phyloP scores from a whole-genome alignment of 2,888 invertebrate species.

The Keiferia lycopersicella region DNA sequence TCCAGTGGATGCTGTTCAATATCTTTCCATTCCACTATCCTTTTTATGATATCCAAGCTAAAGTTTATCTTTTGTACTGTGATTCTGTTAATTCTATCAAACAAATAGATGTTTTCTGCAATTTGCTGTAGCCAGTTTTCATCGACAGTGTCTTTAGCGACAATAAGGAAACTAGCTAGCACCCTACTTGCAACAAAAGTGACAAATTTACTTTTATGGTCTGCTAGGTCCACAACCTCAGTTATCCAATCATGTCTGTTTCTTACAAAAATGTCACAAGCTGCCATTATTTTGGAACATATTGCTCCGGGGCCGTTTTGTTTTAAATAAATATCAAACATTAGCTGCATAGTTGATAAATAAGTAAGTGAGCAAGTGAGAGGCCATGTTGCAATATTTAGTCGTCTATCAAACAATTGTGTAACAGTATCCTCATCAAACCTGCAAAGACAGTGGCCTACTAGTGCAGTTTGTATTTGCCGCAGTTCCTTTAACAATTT shows the following conservation, averaged over 20 bases:
- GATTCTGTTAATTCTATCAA: conserved; percentile 84
- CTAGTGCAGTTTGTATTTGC: conserved; percentile 84
- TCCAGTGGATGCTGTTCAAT: conserved; percentile 90
- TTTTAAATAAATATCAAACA: conserved; percentile 92
- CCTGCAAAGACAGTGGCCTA: conserved; percentile 90
- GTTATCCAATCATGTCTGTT: conserved; percentile 92
- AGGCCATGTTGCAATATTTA: conserved; percentile 76
- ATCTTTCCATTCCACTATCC: conserved; percentile 95
- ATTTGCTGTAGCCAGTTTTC: conserved; percentile 90
- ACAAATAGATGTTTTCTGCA: conserved; percentile 85
- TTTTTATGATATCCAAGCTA: conserved; percentile 91
- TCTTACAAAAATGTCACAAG: conserved; percentile 89
- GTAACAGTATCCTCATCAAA: conserved; percentile 86
- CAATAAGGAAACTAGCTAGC: conserved; percentile 90
- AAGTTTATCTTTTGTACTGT: conserved; percentile 90
- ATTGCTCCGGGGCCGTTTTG: conserved; percentile 91
- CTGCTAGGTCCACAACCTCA: conserved; percentile 89
- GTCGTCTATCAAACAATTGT: conserved; percentile 85
- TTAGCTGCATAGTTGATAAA: conserved; percentile 90
- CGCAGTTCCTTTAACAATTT: conserved; percentile 77
- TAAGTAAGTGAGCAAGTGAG: conserved; percentile 84
- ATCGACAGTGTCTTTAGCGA: conserved; percentile 90
- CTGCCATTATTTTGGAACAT: conserved; percentile 89
- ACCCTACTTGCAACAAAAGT: conserved; percentile 91
- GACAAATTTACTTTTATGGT: conserved; percentile 89